Base-by-base conservation (phyloP, 37 sponge, comb jelly and placozoan genomes). In the Petrosia ficiformis region DNA sequence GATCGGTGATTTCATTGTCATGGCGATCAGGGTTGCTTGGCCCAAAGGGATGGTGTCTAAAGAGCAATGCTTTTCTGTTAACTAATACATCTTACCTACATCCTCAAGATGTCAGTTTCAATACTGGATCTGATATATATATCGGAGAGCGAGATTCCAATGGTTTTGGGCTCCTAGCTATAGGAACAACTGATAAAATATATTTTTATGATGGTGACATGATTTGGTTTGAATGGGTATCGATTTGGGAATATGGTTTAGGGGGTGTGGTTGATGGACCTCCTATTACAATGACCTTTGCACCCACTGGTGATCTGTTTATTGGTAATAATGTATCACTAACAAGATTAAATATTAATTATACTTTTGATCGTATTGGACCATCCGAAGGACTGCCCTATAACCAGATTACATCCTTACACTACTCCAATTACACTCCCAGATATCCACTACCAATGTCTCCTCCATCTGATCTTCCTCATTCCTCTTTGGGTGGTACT, bases 171-270 rank as follows among this genome's bases (percentile, higher is more conserved):
- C 65, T 92, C 30, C 77, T 92, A 41, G 93, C 76, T 24, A 88
- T 81, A 2, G 89, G 82, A 0, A 81, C 82, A 2, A 42, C 29
- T 5, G 65, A 75, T 11, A 65, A 61, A 14, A 30, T 92, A 3
- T 77, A 87, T 59, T 92, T 92, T 74, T 87, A 70, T 63, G 85
- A 92, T 74, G 93, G 93, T 1, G 31, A 35, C 1, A 44, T 52
- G 74, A 84, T 88, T 85, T 87, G 93, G 89, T 87, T 87, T 75
- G 93, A 92, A 63, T 92, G 93, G 93, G 74, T 75, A 0, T 92
- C 93, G 1, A 33, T 65, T 1, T 87, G 93, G 93, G 34, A 68
- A 29, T 60, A 73, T 4, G 82, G 89, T 14, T 65, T 77, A 19
- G 93, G 93, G n/a, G 93, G 93, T 19, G 89, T 84, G 59, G 76